These are phyloP conservation scores for Noctua janthe DNA, from an alignment of 2,888 invertebrate species.

Conservation along the genomic window DNA sequence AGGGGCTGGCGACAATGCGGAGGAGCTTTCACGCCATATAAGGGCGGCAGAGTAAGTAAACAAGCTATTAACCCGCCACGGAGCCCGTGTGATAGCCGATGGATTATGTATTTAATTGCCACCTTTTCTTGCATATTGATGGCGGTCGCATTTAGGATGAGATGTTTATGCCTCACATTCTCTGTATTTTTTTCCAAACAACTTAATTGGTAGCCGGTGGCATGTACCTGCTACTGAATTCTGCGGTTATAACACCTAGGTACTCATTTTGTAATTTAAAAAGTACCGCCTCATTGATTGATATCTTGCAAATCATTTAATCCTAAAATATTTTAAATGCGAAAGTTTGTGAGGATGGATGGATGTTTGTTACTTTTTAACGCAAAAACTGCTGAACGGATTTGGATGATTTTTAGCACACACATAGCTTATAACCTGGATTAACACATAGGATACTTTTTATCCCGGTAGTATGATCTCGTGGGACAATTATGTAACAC, in stretches of 20 bases:
- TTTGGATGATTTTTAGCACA: too few species aligned
- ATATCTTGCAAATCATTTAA: constrained; percentile 1
- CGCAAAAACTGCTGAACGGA: too few species aligned
- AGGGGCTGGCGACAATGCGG: constrained; percentile 86
- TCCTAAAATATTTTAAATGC: too few species aligned
- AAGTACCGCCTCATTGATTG: neutral
- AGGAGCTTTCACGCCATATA: constrained; percentile 89
- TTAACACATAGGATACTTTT: too few species aligned
- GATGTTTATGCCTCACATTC: constrained; percentile 60
- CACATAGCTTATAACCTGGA: too few species aligned
- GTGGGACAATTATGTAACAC: too few species aligned
- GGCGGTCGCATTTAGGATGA: constrained; percentile 67
- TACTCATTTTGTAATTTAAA: constrained; percentile 16
- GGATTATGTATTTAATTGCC: constrained; percentile 88
- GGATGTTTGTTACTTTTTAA: too few species aligned
- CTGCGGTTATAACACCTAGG: neutral
- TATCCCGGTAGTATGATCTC: too few species aligned
- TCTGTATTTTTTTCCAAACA: constrained; percentile 21
- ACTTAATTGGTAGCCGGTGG: constrained; percentile 30
- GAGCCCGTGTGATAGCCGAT: constrained; percentile 81
- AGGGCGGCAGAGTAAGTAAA: constrained; percentile 83
- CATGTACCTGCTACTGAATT: constrained; percentile 29
- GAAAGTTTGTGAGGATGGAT: too few species aligned
- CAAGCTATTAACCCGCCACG: constrained; percentile 84
- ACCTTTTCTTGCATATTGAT: constrained; percentile 81